Conservation (phyloP, 2,888 invertebrate genomes). For the Lycophotia porphyrea region DNA sequence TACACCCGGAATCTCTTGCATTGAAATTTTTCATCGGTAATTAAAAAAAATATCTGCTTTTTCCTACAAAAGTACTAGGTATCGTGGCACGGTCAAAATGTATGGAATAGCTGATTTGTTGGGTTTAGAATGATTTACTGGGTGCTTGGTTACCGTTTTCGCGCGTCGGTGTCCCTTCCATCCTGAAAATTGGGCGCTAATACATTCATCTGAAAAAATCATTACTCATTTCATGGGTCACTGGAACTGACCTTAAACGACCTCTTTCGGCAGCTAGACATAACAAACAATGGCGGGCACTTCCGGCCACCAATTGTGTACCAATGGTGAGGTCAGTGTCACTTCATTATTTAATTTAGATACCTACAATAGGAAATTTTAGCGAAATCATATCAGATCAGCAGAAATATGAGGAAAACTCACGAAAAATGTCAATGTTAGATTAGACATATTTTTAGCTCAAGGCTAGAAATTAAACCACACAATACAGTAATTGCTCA, state of each 20-base stretch:
- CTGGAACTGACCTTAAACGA: slow-evolving; percentile 57
- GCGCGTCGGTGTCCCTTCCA: background rate
- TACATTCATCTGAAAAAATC: background rate
- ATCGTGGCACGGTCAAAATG: too few relatives aligned
- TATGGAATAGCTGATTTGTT: too few relatives aligned
- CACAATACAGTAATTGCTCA: too few relatives aligned
- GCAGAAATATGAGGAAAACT: slow-evolving; percentile 12
- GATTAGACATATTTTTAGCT: background rate
- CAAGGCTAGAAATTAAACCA: background rate
- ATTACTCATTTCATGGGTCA: slow-evolving; percentile 18
- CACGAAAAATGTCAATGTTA: background rate
- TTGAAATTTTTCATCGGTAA: too few relatives aligned
- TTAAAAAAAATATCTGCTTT: too few relatives aligned
- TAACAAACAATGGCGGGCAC: slow-evolving; percentile 61
- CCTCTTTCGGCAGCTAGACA: slow-evolving; percentile 41
- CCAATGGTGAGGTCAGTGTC: slow-evolving; percentile 69
- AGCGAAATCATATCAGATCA: background rate
- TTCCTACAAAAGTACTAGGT: too few relatives aligned
- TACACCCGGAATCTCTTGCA: too few relatives aligned
- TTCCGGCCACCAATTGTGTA: slow-evolving; percentile 62
- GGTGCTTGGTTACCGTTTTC: background rate
- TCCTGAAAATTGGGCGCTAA: background rate
- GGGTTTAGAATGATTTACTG: background rate
- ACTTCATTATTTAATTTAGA: slow-evolving; percentile 38
- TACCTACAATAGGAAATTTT: slow-evolving; percentile 16